phyloP scores from a whole-genome alignment of 2,888 invertebrate species.

The Dolichopus griseipennis region DNA sequence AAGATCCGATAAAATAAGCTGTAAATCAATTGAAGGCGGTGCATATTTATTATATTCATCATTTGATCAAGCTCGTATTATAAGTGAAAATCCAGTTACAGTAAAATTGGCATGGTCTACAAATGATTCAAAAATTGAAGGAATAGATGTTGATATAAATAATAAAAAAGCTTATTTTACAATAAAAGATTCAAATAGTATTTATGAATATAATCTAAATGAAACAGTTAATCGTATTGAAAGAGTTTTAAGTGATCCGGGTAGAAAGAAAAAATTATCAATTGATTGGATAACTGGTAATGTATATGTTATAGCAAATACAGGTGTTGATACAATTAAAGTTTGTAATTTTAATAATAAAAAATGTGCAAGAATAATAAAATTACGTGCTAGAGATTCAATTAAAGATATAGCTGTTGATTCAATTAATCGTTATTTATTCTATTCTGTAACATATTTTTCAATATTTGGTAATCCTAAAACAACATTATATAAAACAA shows the following conservation, averaged over 20 bases:
- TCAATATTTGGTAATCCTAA: conserved; percentile 42
- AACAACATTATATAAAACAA: conserved; percentile 47
- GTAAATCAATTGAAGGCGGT: conserved; percentile 54
- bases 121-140: conserved; percentile 45
- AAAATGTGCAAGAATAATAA: conserved; percentile 50
- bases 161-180: conserved; percentile 46
- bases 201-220: conserved; percentile 41
- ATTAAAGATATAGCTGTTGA: conserved; percentile 57
- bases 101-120: conserved; percentile 41
- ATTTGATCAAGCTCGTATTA: conserved; percentile 49
- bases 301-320: conserved; percentile 55
- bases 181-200: conserved; percentile 40
- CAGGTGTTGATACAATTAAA: conserved; percentile 38
- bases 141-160: conserved; percentile 47
- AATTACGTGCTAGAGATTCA: conserved; percentile 45
- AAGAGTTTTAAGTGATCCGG: conserved; percentile 41
- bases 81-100: conserved; percentile 38
- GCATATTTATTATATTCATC: conserved; percentile 50
- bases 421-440: conserved; percentile 50
- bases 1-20: conserved; percentile 54
- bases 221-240: conserved; percentile 36
- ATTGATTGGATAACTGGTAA: conserved; percentile 69
- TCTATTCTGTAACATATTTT: conserved; percentile 48
- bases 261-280: conserved; percentile 50
- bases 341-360: conserved; percentile 49